Conservation (phyloP, 2,888 invertebrate genomes). For the Oegoconia quadripuncta region DNA sequence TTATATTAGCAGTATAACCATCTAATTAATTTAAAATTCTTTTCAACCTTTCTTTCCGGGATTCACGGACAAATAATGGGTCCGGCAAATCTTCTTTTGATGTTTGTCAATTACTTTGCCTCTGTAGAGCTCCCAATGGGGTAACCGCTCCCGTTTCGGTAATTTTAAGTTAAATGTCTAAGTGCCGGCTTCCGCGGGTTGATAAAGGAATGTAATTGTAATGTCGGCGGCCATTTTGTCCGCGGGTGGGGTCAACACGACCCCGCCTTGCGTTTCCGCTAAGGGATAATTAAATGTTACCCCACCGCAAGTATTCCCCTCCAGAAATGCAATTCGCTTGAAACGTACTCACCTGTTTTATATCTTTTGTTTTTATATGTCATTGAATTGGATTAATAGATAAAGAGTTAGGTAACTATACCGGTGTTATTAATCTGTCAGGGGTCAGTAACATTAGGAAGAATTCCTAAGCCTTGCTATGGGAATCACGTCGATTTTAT, state of each 20-base stretch:
- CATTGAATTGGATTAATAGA: background rate
- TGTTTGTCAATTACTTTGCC: too few relatives aligned
- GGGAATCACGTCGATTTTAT: too few relatives aligned
- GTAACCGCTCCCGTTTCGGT: conserved; percentile 27
- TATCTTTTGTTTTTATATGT: background rate
- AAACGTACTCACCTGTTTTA: conserved; percentile 9
- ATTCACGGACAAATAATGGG: too few relatives aligned
- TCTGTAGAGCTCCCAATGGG: conserved; percentile 14
- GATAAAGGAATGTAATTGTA: conserved; percentile 66
- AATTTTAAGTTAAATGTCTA: conserved; percentile 38
- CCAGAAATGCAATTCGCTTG: conserved; percentile 53
- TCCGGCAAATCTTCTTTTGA: too few relatives aligned
- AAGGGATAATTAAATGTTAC: conserved; percentile 74
- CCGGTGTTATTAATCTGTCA: too few relatives aligned
- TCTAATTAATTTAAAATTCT: too few relatives aligned
- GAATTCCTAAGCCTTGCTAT: too few relatives aligned
- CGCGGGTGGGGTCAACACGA: conserved; percentile 73
- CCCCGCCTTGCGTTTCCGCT: conserved; percentile 74
- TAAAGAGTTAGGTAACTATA: too few relatives aligned
- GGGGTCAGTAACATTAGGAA: too few relatives aligned
- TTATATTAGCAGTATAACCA: too few relatives aligned
- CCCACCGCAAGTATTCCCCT: conserved; percentile 66
- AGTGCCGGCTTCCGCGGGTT: conserved; percentile 49
- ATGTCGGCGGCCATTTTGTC: conserved; percentile 71
- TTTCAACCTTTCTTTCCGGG: too few relatives aligned